These are phyloP conservation scores for Glomeris marginata DNA, from an alignment of 2,888 invertebrate genomes.

Conservation along the genomic window DNA sequence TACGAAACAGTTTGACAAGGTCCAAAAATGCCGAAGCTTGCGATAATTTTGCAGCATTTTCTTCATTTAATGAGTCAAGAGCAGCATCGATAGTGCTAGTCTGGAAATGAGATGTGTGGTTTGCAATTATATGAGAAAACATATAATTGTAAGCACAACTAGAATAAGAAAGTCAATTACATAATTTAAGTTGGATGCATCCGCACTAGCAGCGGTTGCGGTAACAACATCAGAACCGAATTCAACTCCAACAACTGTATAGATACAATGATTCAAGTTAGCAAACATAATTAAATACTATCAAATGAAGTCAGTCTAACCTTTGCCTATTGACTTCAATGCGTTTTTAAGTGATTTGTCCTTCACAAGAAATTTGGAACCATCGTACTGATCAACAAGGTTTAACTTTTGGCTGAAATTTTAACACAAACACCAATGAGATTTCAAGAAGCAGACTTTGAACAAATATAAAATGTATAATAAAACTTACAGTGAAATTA, in stretches of 20 bases:
- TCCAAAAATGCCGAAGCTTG: constrained; percentile 49
- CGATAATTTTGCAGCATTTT: constrained; percentile 44
- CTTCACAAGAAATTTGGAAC: neutral
- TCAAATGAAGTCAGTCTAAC: neutral
- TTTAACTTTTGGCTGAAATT: neutral
- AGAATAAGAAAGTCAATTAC: no score
- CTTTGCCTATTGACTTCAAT: neutral
- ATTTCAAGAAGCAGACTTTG: no score
- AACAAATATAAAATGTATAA: neutral
- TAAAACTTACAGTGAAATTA: neutral
- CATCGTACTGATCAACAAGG: neutral
- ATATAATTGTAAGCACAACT: no score
- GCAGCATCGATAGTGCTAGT: constrained; percentile 34
- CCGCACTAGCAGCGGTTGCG: no score
- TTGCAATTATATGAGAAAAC: no score
- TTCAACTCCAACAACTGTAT: no score
- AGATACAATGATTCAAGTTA: no score
- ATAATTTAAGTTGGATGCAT: no score
- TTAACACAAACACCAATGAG: no score
- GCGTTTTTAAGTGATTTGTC: neutral
- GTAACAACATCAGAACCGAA: no score
- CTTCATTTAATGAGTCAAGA: constrained; percentile 37
- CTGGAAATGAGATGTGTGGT: no score
- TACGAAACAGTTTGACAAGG: constrained; percentile 44
- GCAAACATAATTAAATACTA: no score